Conservation (phyloP, 2,888 invertebrate genomes). For the Drosophila cracens region DNA sequence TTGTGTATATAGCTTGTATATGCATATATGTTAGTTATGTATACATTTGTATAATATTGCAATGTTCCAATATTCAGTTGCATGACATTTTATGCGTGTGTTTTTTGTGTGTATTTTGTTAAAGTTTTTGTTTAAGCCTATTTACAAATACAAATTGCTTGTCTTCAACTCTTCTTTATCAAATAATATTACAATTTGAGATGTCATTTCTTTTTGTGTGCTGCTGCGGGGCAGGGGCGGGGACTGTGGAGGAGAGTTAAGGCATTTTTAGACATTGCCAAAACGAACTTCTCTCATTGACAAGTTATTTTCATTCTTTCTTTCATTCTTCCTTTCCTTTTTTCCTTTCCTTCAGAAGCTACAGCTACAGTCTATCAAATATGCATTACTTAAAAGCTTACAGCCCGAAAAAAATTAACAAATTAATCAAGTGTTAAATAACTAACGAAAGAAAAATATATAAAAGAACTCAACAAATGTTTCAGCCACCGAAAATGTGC, state of each 20-base stretch:
- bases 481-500: not conserved
- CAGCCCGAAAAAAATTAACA: conserved; percentile 24
- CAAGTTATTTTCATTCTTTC: conserved; percentile 38
- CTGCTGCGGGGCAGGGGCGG: not conserved
- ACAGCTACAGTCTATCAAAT: conserved; percentile 52
- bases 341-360: conserved; percentile 28
- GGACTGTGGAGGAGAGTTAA: conserved; percentile 17
- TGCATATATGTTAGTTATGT: conserved; percentile 50
- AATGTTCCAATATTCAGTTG: conserved; percentile 70
- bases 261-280: conserved; percentile 66
- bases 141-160: conserved; percentile 73
- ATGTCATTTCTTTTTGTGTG: conserved; percentile 73
- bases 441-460: not conserved
- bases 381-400: conserved; percentile 18
- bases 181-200: conserved; percentile 79
- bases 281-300: conserved; percentile 65
- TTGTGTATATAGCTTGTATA: conserved; percentile 38
- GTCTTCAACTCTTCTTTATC: conserved; percentile 58
- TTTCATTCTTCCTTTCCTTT: not conserved
- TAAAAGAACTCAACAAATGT: not conserved
- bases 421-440: conserved; percentile 1
- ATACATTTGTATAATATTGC: conserved; percentile 76
- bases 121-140: conserved; percentile 35
- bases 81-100: conserved; percentile 41
- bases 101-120: conserved; percentile 11